phyloP scores from a whole-genome alignment of 2,113 vertebrate species.

The Condylura cristata region DNA sequence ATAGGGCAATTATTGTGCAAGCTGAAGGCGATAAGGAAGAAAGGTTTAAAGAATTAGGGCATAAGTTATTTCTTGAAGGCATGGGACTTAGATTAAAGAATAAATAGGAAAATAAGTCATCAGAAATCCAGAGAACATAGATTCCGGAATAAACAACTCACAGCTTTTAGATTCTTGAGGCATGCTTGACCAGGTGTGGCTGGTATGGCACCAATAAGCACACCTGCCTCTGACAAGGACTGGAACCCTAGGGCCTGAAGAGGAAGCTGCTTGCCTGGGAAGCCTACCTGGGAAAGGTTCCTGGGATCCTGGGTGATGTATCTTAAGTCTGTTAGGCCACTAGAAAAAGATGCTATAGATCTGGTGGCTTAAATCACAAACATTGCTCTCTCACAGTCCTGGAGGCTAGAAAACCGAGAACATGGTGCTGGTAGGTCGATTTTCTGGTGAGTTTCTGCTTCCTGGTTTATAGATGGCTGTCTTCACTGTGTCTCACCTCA shows the following conservation, averaged over 20 bases:
- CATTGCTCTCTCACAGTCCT: neutral
- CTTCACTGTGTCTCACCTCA: neutral
- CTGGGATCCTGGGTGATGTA: neutral
- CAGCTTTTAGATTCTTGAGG: neutral
- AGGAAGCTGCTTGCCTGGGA: neutral
- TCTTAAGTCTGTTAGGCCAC: neutral
- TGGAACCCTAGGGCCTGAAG: accelerated
- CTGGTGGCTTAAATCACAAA: neutral
- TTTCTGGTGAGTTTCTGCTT: neutral
- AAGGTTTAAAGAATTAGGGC: neutral
- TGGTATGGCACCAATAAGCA: neutral
- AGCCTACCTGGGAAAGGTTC: neutral
- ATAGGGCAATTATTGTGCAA: neutral
- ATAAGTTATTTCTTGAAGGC: neutral
- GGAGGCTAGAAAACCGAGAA: neutral
- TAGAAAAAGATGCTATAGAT: neutral
- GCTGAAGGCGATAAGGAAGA: neutral
- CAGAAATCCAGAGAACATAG: neutral
- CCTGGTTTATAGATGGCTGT: neutral
- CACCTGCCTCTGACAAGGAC: neutral
- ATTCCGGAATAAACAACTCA: neutral
- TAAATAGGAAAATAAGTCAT: neutral
- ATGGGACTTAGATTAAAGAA: neutral
- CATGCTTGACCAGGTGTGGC: neutral
- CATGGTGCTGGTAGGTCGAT: neutral